Evolutionary conservation across 2,797 vertebrate species (phyloP).

Genomic region (Hirundo rustica): DNA sequence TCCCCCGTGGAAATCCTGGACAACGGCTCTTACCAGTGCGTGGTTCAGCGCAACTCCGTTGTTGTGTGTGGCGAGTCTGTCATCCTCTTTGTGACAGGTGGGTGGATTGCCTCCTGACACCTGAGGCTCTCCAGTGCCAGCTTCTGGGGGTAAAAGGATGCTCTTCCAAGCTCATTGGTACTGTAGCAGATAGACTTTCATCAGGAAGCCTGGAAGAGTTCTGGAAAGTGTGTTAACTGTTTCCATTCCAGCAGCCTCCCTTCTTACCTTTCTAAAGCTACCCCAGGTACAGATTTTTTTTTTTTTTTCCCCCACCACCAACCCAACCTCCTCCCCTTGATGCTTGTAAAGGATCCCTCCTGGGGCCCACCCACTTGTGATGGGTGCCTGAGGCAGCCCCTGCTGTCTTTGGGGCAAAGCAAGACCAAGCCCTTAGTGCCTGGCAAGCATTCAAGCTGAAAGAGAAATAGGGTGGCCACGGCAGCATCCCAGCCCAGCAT

Average conservation of each 20-base stretch:
- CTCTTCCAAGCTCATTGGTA: neutral
- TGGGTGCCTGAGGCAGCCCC: neutral
- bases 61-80: neutral
- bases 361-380: neutral
- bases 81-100: slow-evolving; percentile 68
- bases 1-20: slow-evolving; percentile 44
- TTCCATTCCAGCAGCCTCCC: neutral
- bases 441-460: rapidly evolving
- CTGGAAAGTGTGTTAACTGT: neutral
- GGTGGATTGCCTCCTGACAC: slow-evolving; percentile 9
- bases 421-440: neutral
- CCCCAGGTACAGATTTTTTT: neutral
- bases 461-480: neutral
- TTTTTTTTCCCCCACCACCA: neutral
- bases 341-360: neutral
- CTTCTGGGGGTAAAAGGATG: neutral
- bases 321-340: neutral
- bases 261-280: neutral
- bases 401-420: neutral
- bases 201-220: neutral
- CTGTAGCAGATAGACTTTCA: neutral
- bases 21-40: slow-evolving; percentile 61
- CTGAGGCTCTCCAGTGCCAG: neutral
- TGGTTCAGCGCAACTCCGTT: slow-evolving; percentile 29
- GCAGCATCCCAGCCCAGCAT: neutral